A percentile compares a stretch with the other conserved stretches of the same genome.
Conservation (phyloP, 2,797 vertebrate species). For the Garrulus glandarius region DNA sequence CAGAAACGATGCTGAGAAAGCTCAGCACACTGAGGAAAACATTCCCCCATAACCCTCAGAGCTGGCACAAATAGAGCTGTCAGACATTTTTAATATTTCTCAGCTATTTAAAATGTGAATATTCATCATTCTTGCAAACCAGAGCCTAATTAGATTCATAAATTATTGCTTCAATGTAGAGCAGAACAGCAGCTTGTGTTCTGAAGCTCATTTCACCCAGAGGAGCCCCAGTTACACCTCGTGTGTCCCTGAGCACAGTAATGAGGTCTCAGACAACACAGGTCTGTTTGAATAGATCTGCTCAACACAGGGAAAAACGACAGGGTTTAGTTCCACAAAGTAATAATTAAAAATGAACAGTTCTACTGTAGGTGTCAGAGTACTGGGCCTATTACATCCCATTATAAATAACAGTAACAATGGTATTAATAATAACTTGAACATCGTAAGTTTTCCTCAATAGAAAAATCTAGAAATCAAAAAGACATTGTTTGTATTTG, state of each 20-base stretch:
- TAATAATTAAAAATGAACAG: neutral
- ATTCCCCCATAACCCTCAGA: neutral
- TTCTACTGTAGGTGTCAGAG: neutral
- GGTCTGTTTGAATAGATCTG: neutral
- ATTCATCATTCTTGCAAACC: constrained; percentile 44
- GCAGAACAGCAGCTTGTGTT: neutral
- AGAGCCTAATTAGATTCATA: constrained; percentile 25
- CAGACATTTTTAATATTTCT: constrained; percentile 23
- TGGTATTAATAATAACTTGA: neutral
- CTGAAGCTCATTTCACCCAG: neutral
- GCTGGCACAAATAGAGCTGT: constrained; percentile 24
- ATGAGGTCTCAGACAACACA: fast-evolving
- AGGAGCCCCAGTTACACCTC: neutral
- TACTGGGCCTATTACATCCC: neutral
- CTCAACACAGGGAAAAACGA: neutral
- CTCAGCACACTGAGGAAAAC: neutral
- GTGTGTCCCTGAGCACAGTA: neutral
- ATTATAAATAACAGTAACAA: neutral
- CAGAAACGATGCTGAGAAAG: neutral
- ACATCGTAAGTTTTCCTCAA: neutral
- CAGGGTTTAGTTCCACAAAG: neutral
- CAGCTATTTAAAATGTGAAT: constrained; percentile 36
- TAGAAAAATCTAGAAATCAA: neutral
- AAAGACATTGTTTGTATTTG: neutral
- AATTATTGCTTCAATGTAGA: constrained; percentile 5